Base-by-base conservation (phyloP, 2,113 vertebrate genomes). In the Etheostoma spectabile region DNA sequence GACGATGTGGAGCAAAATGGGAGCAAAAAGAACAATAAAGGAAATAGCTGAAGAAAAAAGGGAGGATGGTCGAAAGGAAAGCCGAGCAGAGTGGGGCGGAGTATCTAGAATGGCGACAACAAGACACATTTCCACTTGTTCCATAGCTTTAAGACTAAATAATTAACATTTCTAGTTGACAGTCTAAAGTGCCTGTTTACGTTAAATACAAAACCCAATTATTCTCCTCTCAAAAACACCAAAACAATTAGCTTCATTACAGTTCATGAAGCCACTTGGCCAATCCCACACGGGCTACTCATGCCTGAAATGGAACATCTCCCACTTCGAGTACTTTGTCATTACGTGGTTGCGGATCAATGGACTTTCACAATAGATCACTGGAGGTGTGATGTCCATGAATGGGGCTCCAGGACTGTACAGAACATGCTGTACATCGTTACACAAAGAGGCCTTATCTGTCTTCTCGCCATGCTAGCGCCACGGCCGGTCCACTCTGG, bases 321-420 rank as follows among this genome's bases (percentile, higher is more conserved):
- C 51, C 30, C 45, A 35, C 10, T 62, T 73, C 67, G 62, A 19
- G 52, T 77, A 84, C 57, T 27, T 63, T 65, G 59, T 67, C 22
- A 45, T 62, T 22, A 27, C 49, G 73, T 52, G 77, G 60, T 55
- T n/a, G 59, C 12, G 78, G 72, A 57, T 78, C 61, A 81, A 35
- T 64, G 63, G 77, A 49, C 38, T 33, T 53, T 66, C 67, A 84
- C 48, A 74, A 66, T 75, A 38, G 55, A 76, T 67, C 22, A 2
- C 21, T 51, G 73, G 66, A 81, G 84, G 78, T 86, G 70, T 83
- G 64, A 84, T 63, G 60, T 60, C 46, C 27, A 63, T 61, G 78
- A 80, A 69, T 51, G 65, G 38, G 66, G 48, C 22, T 14, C 0
- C 11, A 8, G 73, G 21, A 42, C 53, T 38, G 69, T 30, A 69